These are phyloP conservation scores for Ennomos erosarius DNA, from an alignment of 2,888 invertebrate genomes.

Conservation along the genomic window DNA sequence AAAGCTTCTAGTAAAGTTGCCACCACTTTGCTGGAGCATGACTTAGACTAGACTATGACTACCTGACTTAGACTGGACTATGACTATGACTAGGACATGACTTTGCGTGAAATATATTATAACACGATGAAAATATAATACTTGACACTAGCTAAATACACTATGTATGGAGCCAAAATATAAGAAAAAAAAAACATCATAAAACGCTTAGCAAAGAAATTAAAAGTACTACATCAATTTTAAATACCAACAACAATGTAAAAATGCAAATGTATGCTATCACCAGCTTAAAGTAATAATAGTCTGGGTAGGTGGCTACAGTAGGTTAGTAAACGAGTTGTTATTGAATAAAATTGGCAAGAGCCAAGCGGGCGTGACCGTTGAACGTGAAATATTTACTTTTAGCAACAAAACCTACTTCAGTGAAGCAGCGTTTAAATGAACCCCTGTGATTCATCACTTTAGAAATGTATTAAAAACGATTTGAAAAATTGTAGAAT, in stretches of 20 bases:
- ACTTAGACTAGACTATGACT: too few species aligned
- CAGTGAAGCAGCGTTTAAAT: slow-evolving; percentile 62
- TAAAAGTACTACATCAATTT: too few species aligned
- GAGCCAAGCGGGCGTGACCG: slow-evolving; percentile 54
- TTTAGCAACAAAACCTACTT: slow-evolving; percentile 60
- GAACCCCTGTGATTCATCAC: slow-evolving; percentile 46
- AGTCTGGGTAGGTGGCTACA: slow-evolving; percentile 6
- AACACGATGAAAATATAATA: too few species aligned
- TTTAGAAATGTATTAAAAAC: background rate
- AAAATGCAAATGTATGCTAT: slow-evolving; percentile 5
- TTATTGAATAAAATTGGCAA: slow-evolving; percentile 49
- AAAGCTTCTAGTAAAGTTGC: too few species aligned
- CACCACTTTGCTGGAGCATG: too few species aligned
- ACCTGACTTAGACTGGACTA: too few species aligned
- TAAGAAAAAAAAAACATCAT: too few species aligned
- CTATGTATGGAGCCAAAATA: too few species aligned
- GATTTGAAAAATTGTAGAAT: background rate
- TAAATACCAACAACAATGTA: background rate
- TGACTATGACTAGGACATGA: too few species aligned
- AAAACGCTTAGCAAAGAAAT: too few species aligned
- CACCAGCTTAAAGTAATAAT: slow-evolving; percentile 10
- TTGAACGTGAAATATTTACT: slow-evolving; percentile 65
- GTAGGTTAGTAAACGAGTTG: slow-evolving; percentile 28
- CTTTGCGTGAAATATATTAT: too few species aligned
- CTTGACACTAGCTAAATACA: too few species aligned